phyloP scores from a whole-genome alignment of 2,113 vertebrate species.

The Jacana jacana region DNA sequence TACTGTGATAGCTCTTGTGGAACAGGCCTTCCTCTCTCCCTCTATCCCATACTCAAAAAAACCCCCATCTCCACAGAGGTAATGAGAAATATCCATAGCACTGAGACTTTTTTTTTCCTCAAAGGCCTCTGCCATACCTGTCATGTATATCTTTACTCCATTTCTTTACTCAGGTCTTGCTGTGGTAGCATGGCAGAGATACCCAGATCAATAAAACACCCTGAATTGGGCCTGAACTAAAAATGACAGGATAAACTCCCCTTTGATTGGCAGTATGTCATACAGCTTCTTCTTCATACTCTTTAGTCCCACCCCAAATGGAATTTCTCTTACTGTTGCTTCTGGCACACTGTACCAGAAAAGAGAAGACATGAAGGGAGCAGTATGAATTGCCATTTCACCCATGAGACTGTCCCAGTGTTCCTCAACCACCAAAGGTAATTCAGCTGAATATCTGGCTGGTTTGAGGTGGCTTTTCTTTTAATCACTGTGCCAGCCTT shows the following conservation, averaged over 20 bases:
- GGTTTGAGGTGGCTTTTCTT: background rate
- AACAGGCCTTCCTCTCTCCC: background rate
- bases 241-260: background rate
- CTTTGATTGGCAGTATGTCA: background rate
- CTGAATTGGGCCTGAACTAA: background rate
- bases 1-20: background rate
- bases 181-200: background rate
- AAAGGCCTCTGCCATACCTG: accelerated
- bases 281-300: background rate
- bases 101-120: accelerated
- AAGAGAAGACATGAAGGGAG: background rate
- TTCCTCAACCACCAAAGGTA: background rate
- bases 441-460: background rate
- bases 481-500: background rate
- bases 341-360: background rate
- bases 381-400: background rate
- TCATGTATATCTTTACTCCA: too few relatives aligned
- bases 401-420: background rate
- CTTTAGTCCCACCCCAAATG: background rate
- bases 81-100: background rate
- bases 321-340: background rate
- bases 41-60: background rate
- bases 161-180: accelerated
- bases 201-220: background rate
- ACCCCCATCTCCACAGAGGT: background rate